Evolutionary conservation across 2,797 vertebrate species (phyloP).

Genomic region (Valencia hispanica): DNA sequence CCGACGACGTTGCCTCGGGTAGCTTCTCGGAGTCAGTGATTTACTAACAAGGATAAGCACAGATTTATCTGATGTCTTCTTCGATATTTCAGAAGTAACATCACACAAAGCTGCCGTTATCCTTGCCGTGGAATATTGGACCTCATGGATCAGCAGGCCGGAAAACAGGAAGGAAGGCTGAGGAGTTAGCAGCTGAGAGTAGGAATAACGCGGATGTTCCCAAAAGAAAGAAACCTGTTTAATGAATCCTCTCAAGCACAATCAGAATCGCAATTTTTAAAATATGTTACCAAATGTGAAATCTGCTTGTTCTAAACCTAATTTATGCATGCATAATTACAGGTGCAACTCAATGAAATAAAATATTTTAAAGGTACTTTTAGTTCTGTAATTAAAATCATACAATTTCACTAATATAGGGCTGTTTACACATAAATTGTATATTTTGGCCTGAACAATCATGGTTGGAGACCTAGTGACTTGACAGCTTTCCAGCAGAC

Average conservation of each 20-base stretch:
- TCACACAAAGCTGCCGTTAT: conserved; percentile 89
- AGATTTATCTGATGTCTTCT: conserved; percentile 91
- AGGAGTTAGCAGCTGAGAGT: conserved; percentile 9
- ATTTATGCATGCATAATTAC: not conserved
- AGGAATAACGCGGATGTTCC: not conserved
- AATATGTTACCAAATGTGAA: not conserved
- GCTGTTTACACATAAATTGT: not conserved
- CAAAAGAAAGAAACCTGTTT: conserved; percentile 4
- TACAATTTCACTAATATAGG: too few relatives aligned
- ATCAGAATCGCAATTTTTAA: not conserved
- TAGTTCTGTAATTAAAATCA: not conserved
- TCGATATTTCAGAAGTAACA: conserved; percentile 85
- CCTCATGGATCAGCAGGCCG: conserved; percentile 26
- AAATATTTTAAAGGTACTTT: not conserved
- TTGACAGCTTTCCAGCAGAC: too few relatives aligned
- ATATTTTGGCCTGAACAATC: not conserved
- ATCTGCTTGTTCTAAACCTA: not conserved
- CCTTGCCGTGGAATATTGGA: conserved; percentile 67
- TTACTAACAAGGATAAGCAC: conserved; percentile 86
- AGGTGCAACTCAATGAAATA: not conserved
- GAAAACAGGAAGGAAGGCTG: not conserved
- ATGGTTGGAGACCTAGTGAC: too few relatives aligned
- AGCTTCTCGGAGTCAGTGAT: conserved; percentile 64
- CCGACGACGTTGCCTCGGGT: conserved; percentile 7
- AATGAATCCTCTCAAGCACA: not conserved